Evolutionary conservation across 2,797 vertebrate species (phyloP), one percentile per base, ranked within the genome.

Genomic region (Fistularia commersonii): DNA sequence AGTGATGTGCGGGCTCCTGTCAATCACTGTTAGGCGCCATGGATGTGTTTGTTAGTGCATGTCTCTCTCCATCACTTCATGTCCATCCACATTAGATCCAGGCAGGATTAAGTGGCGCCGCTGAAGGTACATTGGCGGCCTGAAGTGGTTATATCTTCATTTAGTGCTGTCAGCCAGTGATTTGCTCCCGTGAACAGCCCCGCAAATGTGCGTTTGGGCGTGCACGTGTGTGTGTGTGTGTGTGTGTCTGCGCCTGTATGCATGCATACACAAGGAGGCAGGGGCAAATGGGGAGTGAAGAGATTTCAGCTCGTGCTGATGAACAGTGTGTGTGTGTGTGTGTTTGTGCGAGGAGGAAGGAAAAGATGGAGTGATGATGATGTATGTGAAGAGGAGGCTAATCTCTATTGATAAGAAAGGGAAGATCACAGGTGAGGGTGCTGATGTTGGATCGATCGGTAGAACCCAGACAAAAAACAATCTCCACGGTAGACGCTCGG

Each of bases 61-160:
- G 79, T 82, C 79, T 69, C 58, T 72, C 74, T 80, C 72, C 67
- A 82, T 86, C 77, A 78, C 73, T 8, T 58, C 33, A 63, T 74
- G 82, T 83, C 86, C 82, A 74, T 87, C 80, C 84, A 83, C 80
- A 86, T 90, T 85, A 87, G 76, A 72, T 71, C 56, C 62, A 49
- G 73, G 77, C 72, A 65, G 80, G 78, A 82, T 82, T 82, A 83
- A 86, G 82, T 84, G 86, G 76, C 82, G 65, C 58, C 67, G 64
- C 69, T 56, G 61, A 61, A 76, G 64, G 57, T 77, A 82, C 82
- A 77, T 35, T 32, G 64, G 67, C 44, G 70, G 66, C 74, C 79
- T 69, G 59, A 57, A 80, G 82, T 82, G 75, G 65, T 83, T 84
- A 77, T 63, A 81, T 88, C 80, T 82, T 86, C 79, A 88, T 88